A percentile compares a stretch with the other conserved stretches of the same genome.
phyloP scores from a whole-genome alignment of 2,888 invertebrate genomes.

The Heliconius charithonia region DNA sequence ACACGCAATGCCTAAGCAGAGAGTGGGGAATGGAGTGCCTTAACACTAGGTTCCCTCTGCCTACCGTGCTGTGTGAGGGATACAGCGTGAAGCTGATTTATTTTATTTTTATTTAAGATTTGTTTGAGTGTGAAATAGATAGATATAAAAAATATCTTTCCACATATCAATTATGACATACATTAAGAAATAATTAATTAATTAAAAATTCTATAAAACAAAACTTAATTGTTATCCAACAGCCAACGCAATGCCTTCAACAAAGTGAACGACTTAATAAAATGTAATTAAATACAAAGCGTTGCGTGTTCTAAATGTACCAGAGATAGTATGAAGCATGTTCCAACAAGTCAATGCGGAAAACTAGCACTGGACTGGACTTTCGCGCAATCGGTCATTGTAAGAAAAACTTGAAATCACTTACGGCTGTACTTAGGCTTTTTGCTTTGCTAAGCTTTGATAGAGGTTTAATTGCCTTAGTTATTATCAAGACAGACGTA shows the following conservation, averaged over 20 bases:
- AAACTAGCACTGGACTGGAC: constrained; percentile 35
- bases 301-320: constrained; percentile 40
- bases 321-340: constrained; percentile 31
- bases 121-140: too few relatives aligned
- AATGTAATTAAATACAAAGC: constrained; percentile 39
- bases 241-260: constrained; percentile 10
- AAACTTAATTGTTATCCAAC: constrained; percentile 12
- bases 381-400: constrained; percentile 28
- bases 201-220: background rate
- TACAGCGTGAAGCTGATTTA: too few relatives aligned
- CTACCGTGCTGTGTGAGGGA: too few relatives aligned
- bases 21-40: too few relatives aligned
- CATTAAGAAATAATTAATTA: constrained; percentile 35
- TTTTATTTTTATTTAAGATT: too few relatives aligned
- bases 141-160: background rate
- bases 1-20: too few relatives aligned
- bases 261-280: constrained; percentile 34
- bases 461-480: constrained; percentile 17
- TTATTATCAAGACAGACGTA: constrained; percentile 2
- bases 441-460: constrained; percentile 12
- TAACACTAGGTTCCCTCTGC: too few relatives aligned
- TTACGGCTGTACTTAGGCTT: constrained; percentile 2
- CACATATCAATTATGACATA: background rate
- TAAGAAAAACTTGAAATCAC: constrained; percentile 17
- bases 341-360: constrained; percentile 41